Conservation (phyloP, 2,888 invertebrate genomes). For the Abrostola triplasia region DNA sequence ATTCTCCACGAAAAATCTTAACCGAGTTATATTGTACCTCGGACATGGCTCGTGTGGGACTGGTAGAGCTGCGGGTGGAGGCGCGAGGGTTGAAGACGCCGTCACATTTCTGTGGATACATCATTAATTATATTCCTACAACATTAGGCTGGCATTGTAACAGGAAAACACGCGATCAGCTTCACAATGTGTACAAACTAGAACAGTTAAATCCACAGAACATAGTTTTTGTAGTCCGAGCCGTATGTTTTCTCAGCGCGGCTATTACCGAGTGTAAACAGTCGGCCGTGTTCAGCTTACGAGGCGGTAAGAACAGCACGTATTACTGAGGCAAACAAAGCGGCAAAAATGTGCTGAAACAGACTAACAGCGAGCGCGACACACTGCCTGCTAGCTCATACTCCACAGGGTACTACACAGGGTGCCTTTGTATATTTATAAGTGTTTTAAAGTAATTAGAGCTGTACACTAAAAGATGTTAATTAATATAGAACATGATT, state of each 20-base stretch:
- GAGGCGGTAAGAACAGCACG: slow-evolving; percentile 13
- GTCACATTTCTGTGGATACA: too few species aligned
- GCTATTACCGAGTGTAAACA: slow-evolving; percentile 16
- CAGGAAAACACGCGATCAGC: too few species aligned
- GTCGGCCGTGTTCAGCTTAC: slow-evolving; percentile 10
- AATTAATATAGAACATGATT: too few species aligned
- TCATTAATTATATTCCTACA: too few species aligned
- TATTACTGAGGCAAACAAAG: slow-evolving; percentile 12
- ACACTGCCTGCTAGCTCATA: background rate
- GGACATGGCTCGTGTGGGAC: background rate
- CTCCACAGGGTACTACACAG: too few species aligned
- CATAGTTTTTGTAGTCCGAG: slow-evolving; percentile 1
- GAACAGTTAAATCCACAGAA: slow-evolving; percentile 11
- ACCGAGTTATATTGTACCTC: slow-evolving; percentile 7
- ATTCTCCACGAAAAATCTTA: slow-evolving; percentile 6
- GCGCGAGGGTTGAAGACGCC: too few species aligned
- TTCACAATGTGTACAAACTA: too few species aligned
- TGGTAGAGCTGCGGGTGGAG: too few species aligned
- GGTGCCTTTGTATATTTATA: too few species aligned
- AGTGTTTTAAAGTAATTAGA: too few species aligned
- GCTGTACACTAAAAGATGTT: too few species aligned
- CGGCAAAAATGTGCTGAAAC: slow-evolving; percentile 12
- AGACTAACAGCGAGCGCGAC: background rate
- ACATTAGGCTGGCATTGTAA: too few species aligned
- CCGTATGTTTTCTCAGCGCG: background rate